phyloP scores from a whole-genome alignment of 2,113 vertebrate species.

The Amia ocellicauda region DNA sequence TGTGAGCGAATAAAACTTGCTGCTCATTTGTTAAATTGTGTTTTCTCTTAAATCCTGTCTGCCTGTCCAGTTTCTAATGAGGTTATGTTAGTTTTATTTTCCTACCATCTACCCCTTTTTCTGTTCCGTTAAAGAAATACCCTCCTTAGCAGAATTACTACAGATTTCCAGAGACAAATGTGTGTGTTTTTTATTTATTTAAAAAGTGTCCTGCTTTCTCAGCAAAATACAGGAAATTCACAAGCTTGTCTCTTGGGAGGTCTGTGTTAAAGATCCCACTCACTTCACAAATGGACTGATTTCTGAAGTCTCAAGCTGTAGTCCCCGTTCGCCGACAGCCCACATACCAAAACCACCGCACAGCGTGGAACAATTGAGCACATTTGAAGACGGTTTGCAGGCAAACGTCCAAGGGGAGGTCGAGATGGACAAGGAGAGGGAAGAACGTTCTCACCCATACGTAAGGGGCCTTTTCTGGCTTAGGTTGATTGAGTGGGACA shows the following conservation, averaged over 20 bases:
- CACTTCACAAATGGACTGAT: slow-evolving; percentile 17
- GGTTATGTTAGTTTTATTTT: no score
- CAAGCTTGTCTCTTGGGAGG: slow-evolving; percentile 23
- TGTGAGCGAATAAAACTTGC: no score
- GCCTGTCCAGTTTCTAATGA: no score
- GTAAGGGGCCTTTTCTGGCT: no score
- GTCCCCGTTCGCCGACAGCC: slow-evolving; percentile 23
- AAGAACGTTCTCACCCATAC: background rate
- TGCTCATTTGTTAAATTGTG: no score
- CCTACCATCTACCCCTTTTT: no score
- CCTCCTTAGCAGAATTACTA: no score
- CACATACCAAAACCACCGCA: background rate
- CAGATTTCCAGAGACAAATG: no score
- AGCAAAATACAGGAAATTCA: slow-evolving; percentile 41
- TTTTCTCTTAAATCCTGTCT: no score
- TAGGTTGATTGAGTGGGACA: no score
- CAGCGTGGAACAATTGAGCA: slow-evolving; percentile 29
- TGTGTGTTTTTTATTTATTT: slow-evolving; percentile 24
- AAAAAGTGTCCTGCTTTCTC: slow-evolving; percentile 26
- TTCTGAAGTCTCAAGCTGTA: slow-evolving; percentile 21
- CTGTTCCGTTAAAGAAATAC: no score
- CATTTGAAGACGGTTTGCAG: slow-evolving; percentile 22
- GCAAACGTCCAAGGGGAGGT: slow-evolving; percentile 9
- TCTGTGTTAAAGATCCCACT: slow-evolving; percentile 27
- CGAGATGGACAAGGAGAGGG: background rate